These are phyloP conservation scores for Formicarius rufipectus DNA, from an alignment of 2,113 vertebrate species.

Conservation along the genomic window DNA sequence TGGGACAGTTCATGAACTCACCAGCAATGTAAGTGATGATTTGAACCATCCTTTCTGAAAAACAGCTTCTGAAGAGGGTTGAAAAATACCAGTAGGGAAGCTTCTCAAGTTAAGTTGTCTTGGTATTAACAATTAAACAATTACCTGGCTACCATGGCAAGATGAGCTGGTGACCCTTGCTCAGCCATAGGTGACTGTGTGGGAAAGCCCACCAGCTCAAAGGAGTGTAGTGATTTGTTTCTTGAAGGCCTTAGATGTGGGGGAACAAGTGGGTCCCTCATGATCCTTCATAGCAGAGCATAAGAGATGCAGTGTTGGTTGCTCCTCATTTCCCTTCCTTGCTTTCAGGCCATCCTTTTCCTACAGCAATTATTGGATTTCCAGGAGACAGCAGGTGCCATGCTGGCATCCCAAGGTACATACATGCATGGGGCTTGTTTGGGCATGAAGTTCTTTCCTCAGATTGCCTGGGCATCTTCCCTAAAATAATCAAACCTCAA, in stretches of 20 bases:
- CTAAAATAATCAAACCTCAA: not conserved
- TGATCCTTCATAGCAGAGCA: not conserved
- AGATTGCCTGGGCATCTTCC: not conserved
- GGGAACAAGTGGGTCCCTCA: not conserved
- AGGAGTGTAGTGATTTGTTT: not conserved
- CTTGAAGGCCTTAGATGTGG: not conserved
- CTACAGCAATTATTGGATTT: slow-evolving; percentile 96
- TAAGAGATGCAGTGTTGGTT: not conserved
- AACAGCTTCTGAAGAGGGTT: not conserved
- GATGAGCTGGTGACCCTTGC: not conserved
- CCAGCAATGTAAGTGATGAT: slow-evolving; percentile 88
- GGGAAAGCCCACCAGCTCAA: not conserved
- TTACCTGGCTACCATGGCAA: not conserved
- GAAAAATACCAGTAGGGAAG: not conserved
- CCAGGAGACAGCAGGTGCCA: slow-evolving; percentile 95
- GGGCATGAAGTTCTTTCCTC: not conserved
- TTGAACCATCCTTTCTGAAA: not conserved
- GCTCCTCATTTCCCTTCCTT: not conserved
- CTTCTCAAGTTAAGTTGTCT: not conserved
- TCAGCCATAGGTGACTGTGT: not conserved
- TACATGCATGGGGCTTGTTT: not conserved
- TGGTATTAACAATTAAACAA: not conserved
- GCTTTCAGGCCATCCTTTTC: slow-evolving; percentile 91
- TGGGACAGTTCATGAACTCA: slow-evolving; percentile 95
- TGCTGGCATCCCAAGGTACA: slow-evolving; percentile 97